Evolutionary conservation across 35 echinoderm and acorn worm genomes (phyloP).

Genomic region (Heliocidaris tuberculata): DNA sequence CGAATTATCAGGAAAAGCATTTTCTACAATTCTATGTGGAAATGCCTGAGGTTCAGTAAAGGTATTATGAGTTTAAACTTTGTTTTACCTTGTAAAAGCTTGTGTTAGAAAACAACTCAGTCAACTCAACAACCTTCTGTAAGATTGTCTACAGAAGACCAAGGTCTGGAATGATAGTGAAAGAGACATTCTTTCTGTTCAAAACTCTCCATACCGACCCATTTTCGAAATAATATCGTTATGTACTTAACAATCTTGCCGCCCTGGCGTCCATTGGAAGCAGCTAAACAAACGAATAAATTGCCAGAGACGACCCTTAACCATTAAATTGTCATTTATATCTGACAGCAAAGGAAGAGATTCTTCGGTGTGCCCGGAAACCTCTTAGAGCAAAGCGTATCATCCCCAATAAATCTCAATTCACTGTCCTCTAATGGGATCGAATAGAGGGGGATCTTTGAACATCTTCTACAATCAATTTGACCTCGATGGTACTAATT

Average conservation of each 20-base stretch:
- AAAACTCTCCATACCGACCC: background rate
- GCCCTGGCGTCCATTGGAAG: background rate
- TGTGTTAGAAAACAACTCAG: too few species aligned
- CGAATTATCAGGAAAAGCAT: too few species aligned
- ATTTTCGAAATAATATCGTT: background rate
- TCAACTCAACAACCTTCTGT: too few species aligned
- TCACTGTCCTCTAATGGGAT: background rate
- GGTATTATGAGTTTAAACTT: too few species aligned
- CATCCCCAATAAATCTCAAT: background rate
- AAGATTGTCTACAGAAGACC: too few species aligned
- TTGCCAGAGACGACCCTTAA: background rate
- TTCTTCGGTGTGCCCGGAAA: background rate
- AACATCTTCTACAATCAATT: background rate
- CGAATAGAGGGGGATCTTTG: background rate
- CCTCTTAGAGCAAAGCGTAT: background rate
- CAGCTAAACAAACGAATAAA: conserved; percentile 4
- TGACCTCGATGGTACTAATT: background rate
- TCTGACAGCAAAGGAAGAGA: background rate
- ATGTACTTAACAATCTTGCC: background rate
- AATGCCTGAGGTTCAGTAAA: too few species aligned
- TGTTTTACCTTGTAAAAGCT: too few species aligned
- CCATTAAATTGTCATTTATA: conserved; percentile 19
- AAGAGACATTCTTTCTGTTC: background rate
- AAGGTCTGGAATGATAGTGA: too few species aligned
- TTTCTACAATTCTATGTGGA: too few species aligned